phyloP scores from a whole-genome alignment of 2,113 vertebrate species.

The Psilopogon haemacephalus region DNA sequence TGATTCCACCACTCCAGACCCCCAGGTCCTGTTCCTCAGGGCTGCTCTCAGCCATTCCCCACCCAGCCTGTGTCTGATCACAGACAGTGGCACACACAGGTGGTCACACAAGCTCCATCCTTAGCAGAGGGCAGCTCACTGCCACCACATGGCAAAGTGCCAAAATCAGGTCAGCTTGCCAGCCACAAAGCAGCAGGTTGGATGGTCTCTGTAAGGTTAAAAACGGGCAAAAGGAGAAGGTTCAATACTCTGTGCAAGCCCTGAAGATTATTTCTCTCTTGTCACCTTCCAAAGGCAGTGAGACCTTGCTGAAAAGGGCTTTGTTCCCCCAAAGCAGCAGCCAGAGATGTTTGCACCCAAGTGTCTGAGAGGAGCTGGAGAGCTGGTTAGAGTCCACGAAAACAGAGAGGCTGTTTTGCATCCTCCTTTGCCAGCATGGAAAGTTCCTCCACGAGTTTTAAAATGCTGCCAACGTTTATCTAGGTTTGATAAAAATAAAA shows the following conservation, averaged over 20 bases:
- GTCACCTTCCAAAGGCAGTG: not conserved
- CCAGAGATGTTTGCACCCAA: not conserved
- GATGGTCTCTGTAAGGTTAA: not conserved
- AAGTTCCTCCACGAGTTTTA: slow-evolving; percentile 19
- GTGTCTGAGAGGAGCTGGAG: not conserved
- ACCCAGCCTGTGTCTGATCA: too few relatives aligned
- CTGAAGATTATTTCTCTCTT: not conserved
- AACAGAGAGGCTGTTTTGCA: not conserved
- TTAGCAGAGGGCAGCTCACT: not conserved
- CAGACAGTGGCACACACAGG: too few relatives aligned
- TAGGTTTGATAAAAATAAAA: not conserved
- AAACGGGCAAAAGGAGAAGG: not conserved
- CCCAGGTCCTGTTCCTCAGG: too few relatives aligned
- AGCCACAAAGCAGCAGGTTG: not conserved
- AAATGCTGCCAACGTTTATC: slow-evolving; percentile 10
- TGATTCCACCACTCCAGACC: too few relatives aligned
- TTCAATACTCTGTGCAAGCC: not conserved
- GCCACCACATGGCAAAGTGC: not conserved
- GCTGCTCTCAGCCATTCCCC: too few relatives aligned
- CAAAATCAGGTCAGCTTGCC: not conserved
- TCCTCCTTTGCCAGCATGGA: slow-evolving; percentile 1
- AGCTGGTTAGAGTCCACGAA: not conserved
- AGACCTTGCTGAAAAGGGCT: not conserved
- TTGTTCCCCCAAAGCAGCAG: not conserved
- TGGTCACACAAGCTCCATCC: not conserved